A percentile compares a stretch with the other conserved stretches of the same genome.
phyloP scores from a whole-genome alignment of 2,888 invertebrate genomes.

The Parnassius orleans region DNA sequence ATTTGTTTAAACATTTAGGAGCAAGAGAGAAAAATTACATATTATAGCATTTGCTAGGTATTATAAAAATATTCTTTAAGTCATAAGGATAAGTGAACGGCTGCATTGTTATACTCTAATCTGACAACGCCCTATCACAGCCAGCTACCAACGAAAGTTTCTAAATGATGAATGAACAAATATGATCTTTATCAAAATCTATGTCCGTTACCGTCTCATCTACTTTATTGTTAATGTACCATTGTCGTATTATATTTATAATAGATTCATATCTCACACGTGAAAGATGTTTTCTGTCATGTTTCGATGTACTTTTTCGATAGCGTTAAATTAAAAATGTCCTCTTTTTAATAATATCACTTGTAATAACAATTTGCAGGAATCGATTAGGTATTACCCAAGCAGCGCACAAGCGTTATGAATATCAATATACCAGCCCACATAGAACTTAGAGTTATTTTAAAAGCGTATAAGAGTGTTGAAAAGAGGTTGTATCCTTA shows the following conservation, averaged over 20 bases:
- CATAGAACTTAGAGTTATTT: too few species aligned
- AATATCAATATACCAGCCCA: too few species aligned
- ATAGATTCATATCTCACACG: conserved; percentile 56
- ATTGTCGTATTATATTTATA: conserved; percentile 70
- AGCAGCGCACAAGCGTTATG: too few species aligned
- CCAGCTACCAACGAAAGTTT: conserved; percentile 20
- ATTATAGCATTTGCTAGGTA: too few species aligned
- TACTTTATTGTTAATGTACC: conserved; percentile 63
- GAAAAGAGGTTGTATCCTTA: too few species aligned
- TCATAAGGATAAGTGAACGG: not conserved
- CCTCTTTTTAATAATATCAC: conserved; percentile 44
- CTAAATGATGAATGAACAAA: conserved; percentile 61
- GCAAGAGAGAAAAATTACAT: too few species aligned
- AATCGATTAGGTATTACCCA: conserved; percentile 73
- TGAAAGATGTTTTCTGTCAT: conserved; percentile 46
- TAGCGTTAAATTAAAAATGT: conserved; percentile 42
- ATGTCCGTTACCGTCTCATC: conserved; percentile 51
- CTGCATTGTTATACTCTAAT: conserved; percentile 4
- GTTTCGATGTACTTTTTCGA: conserved; percentile 36
- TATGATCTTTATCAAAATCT: conserved; percentile 51
- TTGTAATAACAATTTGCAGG: conserved; percentile 70
- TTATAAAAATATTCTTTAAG: too few species aligned
- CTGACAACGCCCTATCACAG: conserved; percentile 11
- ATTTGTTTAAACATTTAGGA: too few species aligned
- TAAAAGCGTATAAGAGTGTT: too few species aligned